Base-by-base conservation (phyloP, 2,888 invertebrate genomes). In the Trichogramma dendrolimi region DNA sequence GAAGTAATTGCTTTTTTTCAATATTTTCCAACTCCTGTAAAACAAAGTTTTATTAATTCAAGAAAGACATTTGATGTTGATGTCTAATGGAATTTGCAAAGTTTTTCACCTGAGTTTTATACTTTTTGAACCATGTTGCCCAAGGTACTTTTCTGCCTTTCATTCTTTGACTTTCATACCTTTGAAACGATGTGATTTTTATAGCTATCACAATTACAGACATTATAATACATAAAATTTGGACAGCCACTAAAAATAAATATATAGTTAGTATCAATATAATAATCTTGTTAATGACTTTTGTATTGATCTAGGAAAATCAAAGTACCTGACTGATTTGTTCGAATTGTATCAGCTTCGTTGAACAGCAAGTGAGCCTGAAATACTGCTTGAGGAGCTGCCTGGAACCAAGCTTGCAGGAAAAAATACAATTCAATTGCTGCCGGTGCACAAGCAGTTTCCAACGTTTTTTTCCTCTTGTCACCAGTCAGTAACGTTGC, bases 351-450 rank as follows among this genome's bases (percentile, higher is more conserved):
- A 5, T 82, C 75, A 43, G 83, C 82, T 69, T 84, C 83, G 46
- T 83, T 79, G 59, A 87, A 81, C 75, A 91, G 81, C 70, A 91
- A 81, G 73, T 86, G 86, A 14, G 82, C 82, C 77, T 83, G 90
- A 68, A 88, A 80, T 41, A 87, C 76, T 48, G 87, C 84, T 76
- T 90, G 89, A 0, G 91, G 92, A 1, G 88, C 87, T 3, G 89
- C 86, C 72, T 92, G 91, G 7, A 89, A 80, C 78, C 89, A 91
- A 2, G 90, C 87, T 76, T 91, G 91, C 8, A 91, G 81, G 70
- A 92, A 89, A 58, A 89, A 83, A 73, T 91, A 91, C 43, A 91
- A 80, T 74, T 92, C 91, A 68, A 87, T 83, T n/a, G 86, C 84
- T 38, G 89, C 86, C 1, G 88, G 86, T 58, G 85, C 82, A 38